Conservation (phyloP, 2,888 invertebrate genomes). For the Torymus tubicola region DNA sequence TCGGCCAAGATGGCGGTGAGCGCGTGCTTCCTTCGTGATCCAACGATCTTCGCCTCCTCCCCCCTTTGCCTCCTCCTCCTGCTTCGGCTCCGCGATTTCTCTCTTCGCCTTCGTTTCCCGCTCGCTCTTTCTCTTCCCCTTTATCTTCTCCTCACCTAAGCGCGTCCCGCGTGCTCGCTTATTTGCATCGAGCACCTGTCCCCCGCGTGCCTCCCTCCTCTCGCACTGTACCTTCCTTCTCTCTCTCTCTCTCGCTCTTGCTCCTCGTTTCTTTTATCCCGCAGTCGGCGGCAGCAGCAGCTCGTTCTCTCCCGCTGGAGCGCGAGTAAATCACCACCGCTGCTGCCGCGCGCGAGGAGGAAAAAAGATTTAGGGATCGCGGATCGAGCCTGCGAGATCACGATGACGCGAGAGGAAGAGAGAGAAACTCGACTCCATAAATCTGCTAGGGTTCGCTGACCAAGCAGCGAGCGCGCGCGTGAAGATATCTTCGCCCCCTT, state of each 20-base stretch:
- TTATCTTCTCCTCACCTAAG: constrained; percentile 50
- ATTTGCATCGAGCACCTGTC: constrained; percentile 65
- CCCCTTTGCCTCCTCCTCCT: background rate
- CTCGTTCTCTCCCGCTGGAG: constrained; percentile 4
- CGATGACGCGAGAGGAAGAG: constrained; percentile 53
- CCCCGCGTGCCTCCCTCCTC: constrained; percentile 23
- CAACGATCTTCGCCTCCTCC: background rate
- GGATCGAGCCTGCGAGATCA: constrained; percentile 49
- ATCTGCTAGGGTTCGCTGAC: constrained; percentile 55
- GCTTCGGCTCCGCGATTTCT: background rate
- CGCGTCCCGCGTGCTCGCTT: constrained; percentile 18
- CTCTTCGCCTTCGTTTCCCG: constrained; percentile 39
- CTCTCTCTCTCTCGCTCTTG: background rate
- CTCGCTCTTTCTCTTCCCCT: constrained; percentile 42
- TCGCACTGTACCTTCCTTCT: constrained; percentile 1
- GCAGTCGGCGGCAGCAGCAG: constrained; percentile 3
- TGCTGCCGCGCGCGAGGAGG: background rate
- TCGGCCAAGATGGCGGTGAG: constrained; percentile 69
- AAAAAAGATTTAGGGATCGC: constrained; percentile 58
- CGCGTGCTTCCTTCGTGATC: constrained; percentile 47
- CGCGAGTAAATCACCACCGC: constrained; percentile 54
- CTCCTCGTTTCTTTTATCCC: constrained; percentile 33
- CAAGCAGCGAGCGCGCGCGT: constrained; percentile 10
- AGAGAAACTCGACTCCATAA: constrained; percentile 56
- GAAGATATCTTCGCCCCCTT: constrained; percentile 34